phyloP scores from a whole-genome alignment of 2,888 invertebrate genomes.

The Ophioninae sp. region DNA sequence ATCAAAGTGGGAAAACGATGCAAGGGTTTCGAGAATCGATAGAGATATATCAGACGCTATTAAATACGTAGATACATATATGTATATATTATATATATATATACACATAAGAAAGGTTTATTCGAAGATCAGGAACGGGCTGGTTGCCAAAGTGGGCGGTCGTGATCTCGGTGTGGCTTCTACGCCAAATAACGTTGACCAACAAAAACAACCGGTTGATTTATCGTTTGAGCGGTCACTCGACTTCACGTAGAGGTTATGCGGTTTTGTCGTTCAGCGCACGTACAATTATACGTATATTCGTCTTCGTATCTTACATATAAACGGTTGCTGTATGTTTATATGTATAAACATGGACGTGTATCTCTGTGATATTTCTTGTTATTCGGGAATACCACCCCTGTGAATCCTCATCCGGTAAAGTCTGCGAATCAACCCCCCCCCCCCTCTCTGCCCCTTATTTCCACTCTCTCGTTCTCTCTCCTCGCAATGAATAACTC shows the following conservation, averaged over 20 bases:
- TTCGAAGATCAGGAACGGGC: conserved; percentile 51
- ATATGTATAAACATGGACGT: conserved; percentile 25
- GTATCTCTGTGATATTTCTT: conserved; percentile 44
- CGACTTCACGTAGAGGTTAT: conserved; percentile 58
- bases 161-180: conserved; percentile 50
- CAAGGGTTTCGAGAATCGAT: conserved; percentile 31
- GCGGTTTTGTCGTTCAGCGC: conserved; percentile 59
- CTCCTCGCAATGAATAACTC: conserved; percentile 38
- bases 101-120: conserved; percentile 20
- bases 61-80: background rate
- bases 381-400: conserved; percentile 49
- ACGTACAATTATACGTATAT: conserved; percentile 61
- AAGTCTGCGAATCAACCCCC: conserved; percentile 7
- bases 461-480: background rate
- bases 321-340: conserved; percentile 18
- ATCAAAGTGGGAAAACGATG: conserved; percentile 33
- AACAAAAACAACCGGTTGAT: conserved; percentile 62
- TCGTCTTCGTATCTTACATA: conserved; percentile 38
- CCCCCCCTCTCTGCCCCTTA: background rate
- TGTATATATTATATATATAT: conserved; percentile 8
- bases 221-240: conserved; percentile 60
- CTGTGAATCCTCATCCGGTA: conserved; percentile 42
- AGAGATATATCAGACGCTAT: conserved; percentile 1
- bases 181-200: conserved; percentile 62
- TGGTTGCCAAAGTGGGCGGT: conserved; percentile 58